Base-by-base conservation (phyloP, 2,797 vertebrate genomes). In the Danio albolineatus region DNA sequence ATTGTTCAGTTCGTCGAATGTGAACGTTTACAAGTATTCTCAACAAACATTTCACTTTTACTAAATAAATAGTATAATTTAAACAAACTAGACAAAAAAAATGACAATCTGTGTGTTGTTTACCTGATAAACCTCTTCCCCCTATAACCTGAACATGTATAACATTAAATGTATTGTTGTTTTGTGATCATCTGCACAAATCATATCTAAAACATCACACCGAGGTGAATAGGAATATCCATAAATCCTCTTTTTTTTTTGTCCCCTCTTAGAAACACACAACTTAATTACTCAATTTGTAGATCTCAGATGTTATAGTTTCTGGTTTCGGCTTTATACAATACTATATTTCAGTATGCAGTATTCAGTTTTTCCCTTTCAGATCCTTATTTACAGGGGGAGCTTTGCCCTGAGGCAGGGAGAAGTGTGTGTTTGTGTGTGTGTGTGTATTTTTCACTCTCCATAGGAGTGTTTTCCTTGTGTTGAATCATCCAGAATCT, bases 381-480 rank as follows among this genome's bases (percentile, higher is more conserved):
- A 9, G 6, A 19, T 69, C 64, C 74, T 67, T 78, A 39, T 75
- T 70, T 78, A 39, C 21, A 44, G 8, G 59, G 48, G 10, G 16
- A 10, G 56, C 3, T 64, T 64, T 76, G 44, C 70, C 67, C 54
- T 65, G 76, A 81, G 21, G 54, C 65, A 59, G 59, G 39, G 41
- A 28, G 36, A 65, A 46, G 12, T 80, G 66, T 70, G 9, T 75
- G 39, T 66, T 8, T 71, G 53, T 60, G 7, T 66, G n/a, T 75
- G 28, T 70, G 83, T 76, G n/a, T 57, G 71, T 69, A 62, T 80
- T 80, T 73, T 54, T 38, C 43, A 64, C 69, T 59, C 89, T 90
- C 81, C 46, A 41, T 60, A 51, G 66, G 72, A 53, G 53, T 28
- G n/a, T 62, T 39, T 46, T 2, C 6, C 16, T 66, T 54, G 66